Conservation (phyloP, 1,140 invertebrate species). For the Orius insidiosus region DNA sequence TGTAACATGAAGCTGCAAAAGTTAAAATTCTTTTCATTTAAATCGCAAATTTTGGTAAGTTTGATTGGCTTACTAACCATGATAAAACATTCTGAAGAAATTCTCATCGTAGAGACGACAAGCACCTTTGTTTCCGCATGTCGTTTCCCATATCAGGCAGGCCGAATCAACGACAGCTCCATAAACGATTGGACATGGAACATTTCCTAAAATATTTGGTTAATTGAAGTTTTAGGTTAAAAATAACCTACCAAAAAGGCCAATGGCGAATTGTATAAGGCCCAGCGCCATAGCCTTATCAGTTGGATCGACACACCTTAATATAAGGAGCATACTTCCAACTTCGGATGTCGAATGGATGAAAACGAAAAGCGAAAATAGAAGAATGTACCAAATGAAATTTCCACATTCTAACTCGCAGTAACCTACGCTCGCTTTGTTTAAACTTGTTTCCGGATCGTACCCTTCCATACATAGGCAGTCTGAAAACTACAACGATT, state of each 20-base stretch:
- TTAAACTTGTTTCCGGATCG: conserved; percentile 21
- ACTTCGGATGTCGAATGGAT: conserved; percentile 80
- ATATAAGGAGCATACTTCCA: conserved; percentile 73
- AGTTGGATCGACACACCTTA: conserved; percentile 76
- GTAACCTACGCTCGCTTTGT: conserved; percentile 43
- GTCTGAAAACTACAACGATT: conserved; percentile 42
- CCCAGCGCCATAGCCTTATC: conserved; percentile 90
- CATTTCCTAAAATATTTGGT: conserved; percentile 41
- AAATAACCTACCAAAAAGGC: conserved; percentile 57
- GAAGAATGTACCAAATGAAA: conserved; percentile 64
- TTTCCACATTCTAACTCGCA: conserved; percentile 62
- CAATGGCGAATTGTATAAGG: conserved; percentile 82
- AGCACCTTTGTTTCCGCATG: conserved; percentile 59
- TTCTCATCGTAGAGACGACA: conserved; percentile 74
- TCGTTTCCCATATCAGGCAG: conserved; percentile 70
- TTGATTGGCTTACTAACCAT: conserved; percentile 53
- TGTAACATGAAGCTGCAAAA: not conserved
- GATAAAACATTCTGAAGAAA: conserved; percentile 65
- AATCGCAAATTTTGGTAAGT: not conserved
- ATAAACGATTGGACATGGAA: conserved; percentile 83
- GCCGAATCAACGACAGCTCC: conserved; percentile 81
- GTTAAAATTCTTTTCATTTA: not conserved
- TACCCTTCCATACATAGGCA: conserved; percentile 48
- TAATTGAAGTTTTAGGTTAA: not conserved
- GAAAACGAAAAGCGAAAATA: conserved; percentile 77